Base-by-base conservation (phyloP, 2,797 vertebrate genomes). In the Taenioides sp. region DNA sequence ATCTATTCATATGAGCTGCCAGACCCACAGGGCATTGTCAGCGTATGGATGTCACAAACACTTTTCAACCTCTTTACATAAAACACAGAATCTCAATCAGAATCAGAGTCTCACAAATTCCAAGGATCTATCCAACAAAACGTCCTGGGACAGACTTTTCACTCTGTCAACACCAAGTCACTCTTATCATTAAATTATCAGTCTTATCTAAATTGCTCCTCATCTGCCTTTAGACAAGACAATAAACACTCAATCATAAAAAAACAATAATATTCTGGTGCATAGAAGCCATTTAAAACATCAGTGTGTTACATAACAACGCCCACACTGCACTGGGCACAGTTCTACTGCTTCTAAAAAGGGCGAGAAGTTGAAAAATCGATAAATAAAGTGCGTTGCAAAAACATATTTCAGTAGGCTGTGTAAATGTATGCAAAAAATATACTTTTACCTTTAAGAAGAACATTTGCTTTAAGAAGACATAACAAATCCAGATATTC, bases 221-320 rank as follows among this genome's bases (percentile, higher is more conserved):
- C 5, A 20, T 20, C 47, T 71, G 63, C 5, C 65, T 78, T 81
- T 68, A n/a, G 18, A 66, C 9, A 23, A 58, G 65, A 70, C 49
- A 64, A 77, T 67, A 71, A 80, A 80, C 65, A 47, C 6, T 59
- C 31, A 71, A 31, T 50, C 43, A 47, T 47, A 16, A 47, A 47
- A 31, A 69, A 66, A 65, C 10, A 72, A 72, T 75, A 23, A 40
- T 23, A 47, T 75, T 82, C 64, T 75, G 75, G 72, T 71, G 65
- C 60, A 76, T 77, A 83, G 81, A 71, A 72, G 65, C 81, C 37
- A 77, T 84, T 87, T 70, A 76, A 87, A 89, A 84, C 85, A 88
- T 82, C 77, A 86, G 78, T 70, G 69, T 69, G 81, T 89, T 88
- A 83, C 55, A 85, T 84, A 89, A 88, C 75, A 79, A 85, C 89